Evolutionary conservation across 2,888 invertebrate species (phyloP).

Genomic region (Chrysomela aeneicollis): DNA sequence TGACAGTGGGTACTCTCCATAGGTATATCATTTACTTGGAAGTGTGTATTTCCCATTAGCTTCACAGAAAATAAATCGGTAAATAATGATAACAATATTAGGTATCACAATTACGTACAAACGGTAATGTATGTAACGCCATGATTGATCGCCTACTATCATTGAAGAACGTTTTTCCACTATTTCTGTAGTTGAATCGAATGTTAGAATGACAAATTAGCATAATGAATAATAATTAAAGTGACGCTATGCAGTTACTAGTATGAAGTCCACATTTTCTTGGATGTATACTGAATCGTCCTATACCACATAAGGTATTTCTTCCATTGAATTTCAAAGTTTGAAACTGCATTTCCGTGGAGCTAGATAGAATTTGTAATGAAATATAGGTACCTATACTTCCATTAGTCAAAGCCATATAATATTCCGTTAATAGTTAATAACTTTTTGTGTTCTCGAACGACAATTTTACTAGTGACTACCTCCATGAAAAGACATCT

Average conservation of each 20-base stretch:
- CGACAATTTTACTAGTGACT: background rate
- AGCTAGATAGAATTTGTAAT: background rate
- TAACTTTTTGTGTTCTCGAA: background rate
- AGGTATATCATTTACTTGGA: background rate
- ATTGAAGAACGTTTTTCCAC: too few species aligned
- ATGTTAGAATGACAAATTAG: too few species aligned
- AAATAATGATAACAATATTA: background rate
- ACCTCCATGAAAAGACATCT: background rate
- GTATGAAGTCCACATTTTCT: too few species aligned
- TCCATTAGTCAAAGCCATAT: background rate
- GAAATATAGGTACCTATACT: too few species aligned
- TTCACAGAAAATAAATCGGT: background rate
- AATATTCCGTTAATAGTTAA: background rate
- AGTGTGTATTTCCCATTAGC: background rate
- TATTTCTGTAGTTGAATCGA: too few species aligned
- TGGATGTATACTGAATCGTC: too few species aligned
- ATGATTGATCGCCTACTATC: background rate
- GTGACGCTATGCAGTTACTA: too few species aligned
- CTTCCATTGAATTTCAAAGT: too few species aligned
- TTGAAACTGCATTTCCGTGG: background rate
- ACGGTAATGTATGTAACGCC: background rate
- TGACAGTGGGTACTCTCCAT: background rate
- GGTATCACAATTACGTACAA: background rate
- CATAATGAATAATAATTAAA: too few species aligned
- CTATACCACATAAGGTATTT: too few species aligned